Evolutionary conservation across 1,140 invertebrate genomes (phyloP), one percentile per base, ranked within the genome.

Genomic region (Telenomus remus): DNA sequence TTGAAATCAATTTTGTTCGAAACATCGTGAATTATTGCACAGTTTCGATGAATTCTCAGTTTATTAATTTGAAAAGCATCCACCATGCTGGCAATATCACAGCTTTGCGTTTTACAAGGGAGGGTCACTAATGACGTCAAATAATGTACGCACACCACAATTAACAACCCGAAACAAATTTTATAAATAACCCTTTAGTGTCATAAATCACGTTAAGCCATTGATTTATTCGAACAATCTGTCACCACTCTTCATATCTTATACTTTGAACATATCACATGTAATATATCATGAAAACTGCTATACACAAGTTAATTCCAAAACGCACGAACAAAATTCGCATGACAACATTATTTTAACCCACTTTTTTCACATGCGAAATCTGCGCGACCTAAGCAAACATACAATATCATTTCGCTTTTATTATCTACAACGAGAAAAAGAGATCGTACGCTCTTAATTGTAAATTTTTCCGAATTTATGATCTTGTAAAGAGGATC

Each of bases 331-430:
- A 69, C 59, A 63, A n/a, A n/a, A 68, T 61, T 69, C 53, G 59
- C 54, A 69, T 69, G 65, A 75, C 69, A 59, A 64, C 57, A 63
- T 69, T 75, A 60, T 43, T 65, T 76, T 69, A 60, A 56, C 60
- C 48, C 64, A 59, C 16, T 48, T 49, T 27, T 27, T 27, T n/a
- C n/a, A 27, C 19, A 27, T 27, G 19, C 6, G 19, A 27, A 6
- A 27, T 27, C 19, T 27, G 19, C 2, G 19, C 1, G 19, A 27
- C 19, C 6, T 3, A 27, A 27, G 19, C 19, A 27, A 69, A 63
- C 43, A 63, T 64, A 75, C 54, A 75, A 75, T 60, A 70, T 70
- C n/a, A n/a, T n/a, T n/a, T 76, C 64, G 65, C 65, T 76, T 76
- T 70, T 55, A 70, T 65, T 59, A 70, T 70, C 70, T n/a, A n/a